Percentiles rank a stretch among this genome's conserved stretches.
Evolutionary conservation across 2,797 vertebrate species (phyloP).

Genomic region (Rhyacichthys aspro): DNA sequence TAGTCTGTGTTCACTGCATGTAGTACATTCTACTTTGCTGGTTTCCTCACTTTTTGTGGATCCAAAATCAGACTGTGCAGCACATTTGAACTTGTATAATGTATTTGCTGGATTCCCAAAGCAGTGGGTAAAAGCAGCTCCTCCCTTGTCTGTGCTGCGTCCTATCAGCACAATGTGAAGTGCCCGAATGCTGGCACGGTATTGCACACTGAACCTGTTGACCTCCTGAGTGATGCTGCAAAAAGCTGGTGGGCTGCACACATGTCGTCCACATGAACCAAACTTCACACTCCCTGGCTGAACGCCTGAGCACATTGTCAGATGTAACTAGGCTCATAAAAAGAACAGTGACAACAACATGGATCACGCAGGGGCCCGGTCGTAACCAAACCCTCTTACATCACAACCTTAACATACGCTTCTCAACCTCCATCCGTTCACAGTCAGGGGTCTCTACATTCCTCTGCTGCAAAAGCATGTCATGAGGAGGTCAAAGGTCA

Average conservation of each 20-base stretch:
- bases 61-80: not conserved
- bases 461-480: slow-evolving; percentile 42
- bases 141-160: slow-evolving; percentile 24
- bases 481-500: slow-evolving; percentile 52
- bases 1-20: not conserved
- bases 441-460: slow-evolving; percentile 28
- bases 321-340: slow-evolving; percentile 46
- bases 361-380: slow-evolving; percentile 23
- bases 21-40: too few species aligned
- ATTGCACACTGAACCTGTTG: slow-evolving; percentile 47
- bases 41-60: not conserved
- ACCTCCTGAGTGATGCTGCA: slow-evolving; percentile 40
- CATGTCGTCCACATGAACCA: slow-evolving; percentile 40
- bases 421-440: not conserved
- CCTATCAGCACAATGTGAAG: slow-evolving; percentile 28
- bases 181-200: slow-evolving; percentile 33
- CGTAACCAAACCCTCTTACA: slow-evolving; percentile 25
- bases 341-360: slow-evolving; percentile 32
- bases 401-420: slow-evolving; percentile 16
- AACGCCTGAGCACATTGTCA: slow-evolving; percentile 28
- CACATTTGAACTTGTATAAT: too few species aligned
- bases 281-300: slow-evolving; percentile 20
- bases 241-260: slow-evolving; percentile 3
- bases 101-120: not conserved
- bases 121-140: slow-evolving; percentile 26